Evolutionary conservation across 1,140 invertebrate species (phyloP).

Genomic region (Hypothenemus hampei): DNA sequence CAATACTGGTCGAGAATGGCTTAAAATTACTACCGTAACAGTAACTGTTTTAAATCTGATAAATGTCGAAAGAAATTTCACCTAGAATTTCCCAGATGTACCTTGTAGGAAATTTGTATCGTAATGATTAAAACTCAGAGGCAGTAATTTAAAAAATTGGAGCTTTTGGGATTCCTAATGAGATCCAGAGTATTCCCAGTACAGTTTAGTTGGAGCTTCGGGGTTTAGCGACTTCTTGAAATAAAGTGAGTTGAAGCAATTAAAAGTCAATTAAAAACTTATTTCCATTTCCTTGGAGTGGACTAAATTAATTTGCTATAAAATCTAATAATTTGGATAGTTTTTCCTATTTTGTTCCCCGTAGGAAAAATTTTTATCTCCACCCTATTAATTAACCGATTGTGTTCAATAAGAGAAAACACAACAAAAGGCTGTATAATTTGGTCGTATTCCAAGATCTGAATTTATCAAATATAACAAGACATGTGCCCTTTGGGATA

Average conservation of each 20-base stretch:
- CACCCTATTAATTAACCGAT: not conserved
- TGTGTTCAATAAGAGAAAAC: slow-evolving; percentile 1
- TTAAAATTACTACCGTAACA: not conserved
- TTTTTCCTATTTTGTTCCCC: not conserved
- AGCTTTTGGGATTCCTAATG: slow-evolving; percentile 1
- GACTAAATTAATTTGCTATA: not conserved
- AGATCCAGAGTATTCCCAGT: not conserved
- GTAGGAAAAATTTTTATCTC: not conserved
- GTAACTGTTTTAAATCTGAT: not conserved
- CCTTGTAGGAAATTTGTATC: not conserved
- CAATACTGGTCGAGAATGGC: not conserved
- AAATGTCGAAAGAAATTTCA: not conserved
- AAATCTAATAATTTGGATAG: not conserved
- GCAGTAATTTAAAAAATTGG: slow-evolving; percentile 4
- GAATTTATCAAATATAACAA: slow-evolving; percentile 15
- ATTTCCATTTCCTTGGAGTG: not conserved
- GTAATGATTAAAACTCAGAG: not conserved
- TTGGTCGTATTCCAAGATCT: slow-evolving; percentile 3
- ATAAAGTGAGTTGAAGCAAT: slow-evolving; percentile 2
- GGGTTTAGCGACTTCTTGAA: not conserved
- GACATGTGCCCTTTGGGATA: slow-evolving; percentile 8
- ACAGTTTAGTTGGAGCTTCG: not conserved
- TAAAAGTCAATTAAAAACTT: slow-evolving; percentile 3
- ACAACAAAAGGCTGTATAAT: not conserved
- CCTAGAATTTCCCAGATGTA: not conserved